Evolutionary conservation across 2,888 invertebrate genomes (phyloP).

Genomic region (Ischnus inquisitorius): DNA sequence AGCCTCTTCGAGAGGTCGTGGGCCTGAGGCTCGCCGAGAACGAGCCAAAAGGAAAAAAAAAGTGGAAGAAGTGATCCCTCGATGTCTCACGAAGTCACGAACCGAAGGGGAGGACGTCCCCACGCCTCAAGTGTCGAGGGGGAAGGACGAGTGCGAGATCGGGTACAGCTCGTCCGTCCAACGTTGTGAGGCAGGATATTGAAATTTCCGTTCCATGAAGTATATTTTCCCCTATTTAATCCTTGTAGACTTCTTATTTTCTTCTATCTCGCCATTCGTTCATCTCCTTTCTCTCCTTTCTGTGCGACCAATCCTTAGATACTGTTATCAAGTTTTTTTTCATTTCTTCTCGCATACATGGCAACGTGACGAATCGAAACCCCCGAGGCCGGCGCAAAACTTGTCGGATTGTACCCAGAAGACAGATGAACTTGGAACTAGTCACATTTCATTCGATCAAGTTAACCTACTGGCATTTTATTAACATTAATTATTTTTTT

Average conservation of each 20-base stretch:
- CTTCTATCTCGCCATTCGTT: too few species aligned
- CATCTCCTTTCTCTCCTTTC: too few species aligned
- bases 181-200: constrained; percentile 77
- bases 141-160: constrained; percentile 40
- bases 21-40: constrained; percentile 75
- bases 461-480: too few species aligned
- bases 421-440: too few species aligned
- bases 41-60: constrained; percentile 72
- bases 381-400: too few species aligned
- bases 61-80: constrained; percentile 80
- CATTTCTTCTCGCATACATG: too few species aligned
- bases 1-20: constrained; percentile 51
- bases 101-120: constrained; percentile 64
- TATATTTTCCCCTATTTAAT: constrained; percentile 79
- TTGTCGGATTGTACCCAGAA: too few species aligned
- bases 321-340: too few species aligned
- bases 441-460: too few species aligned
- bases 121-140: constrained; percentile 72
- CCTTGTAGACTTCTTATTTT: constrained; percentile 57
- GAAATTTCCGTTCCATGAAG: constrained; percentile 80
- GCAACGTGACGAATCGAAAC: too few species aligned
- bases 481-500: too few species aligned
- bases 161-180: constrained; percentile 42
- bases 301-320: too few species aligned
- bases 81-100: constrained; percentile 82